Evolutionary conservation across 2,113 vertebrate genomes (phyloP), one percentile per base, ranked within the genome.

Genomic region (Colaptes auratus): DNA sequence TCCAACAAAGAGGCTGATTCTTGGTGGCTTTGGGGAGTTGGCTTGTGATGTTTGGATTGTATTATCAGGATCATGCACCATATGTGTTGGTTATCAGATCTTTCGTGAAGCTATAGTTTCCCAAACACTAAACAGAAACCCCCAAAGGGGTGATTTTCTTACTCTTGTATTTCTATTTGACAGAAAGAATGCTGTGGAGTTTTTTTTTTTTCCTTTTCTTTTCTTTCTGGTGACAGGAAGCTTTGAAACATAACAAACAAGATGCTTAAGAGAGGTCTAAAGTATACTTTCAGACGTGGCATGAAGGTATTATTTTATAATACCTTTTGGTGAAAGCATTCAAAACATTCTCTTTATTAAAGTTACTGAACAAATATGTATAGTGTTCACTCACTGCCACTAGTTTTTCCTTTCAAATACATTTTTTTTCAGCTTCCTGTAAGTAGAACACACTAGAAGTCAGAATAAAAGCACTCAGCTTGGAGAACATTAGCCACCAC

Each of bases 61-160:
- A 91, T 95, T 91, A 91, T 90, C 70, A 72, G 86, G 92, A 93
- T 90, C 61, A 69, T 31, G 61, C 73, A 66, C 71, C 81, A 65
- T 80, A 92, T 84, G 95, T 86, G 88, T 82, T 84, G 88, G 91
- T 92, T 96, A 96, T 92, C 86, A 96, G 86, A 96, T 94, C 84
- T 59, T 88, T 86, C 56, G 27, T 10, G 71, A 91, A 91, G 53
- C 79, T 93, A 31, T 48, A 83, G 74, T 90, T 94, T 95, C 92
- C 46, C 85, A 82, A 92, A 83, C 63, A 84, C 78, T 44, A 82
- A 89, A 89, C 36, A 89, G 60, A 93, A 88, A 89, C 2, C 5
- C 83, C 76, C 91, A 76, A 36, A 93, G 53, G 77, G 75, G 28
- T 0, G 7, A 79, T 96, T 95, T 96, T 82, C 82, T 96, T 96